Evolutionary conservation across 2,113 vertebrate species (phyloP).

Genomic region (Channa maculata): DNA sequence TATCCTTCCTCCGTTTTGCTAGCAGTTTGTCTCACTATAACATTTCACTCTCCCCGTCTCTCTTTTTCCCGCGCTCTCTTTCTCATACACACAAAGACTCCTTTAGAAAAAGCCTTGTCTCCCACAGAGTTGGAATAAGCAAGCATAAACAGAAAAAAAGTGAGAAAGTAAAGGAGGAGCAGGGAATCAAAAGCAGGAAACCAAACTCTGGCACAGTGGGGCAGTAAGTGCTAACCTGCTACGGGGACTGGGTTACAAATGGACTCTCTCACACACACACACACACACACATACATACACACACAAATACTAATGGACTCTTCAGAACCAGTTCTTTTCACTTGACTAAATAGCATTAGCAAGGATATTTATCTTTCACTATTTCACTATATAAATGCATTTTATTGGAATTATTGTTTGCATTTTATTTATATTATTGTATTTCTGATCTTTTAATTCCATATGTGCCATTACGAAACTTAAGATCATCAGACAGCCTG

Average conservation of each 20-base stretch:
- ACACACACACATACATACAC: constrained; percentile 33
- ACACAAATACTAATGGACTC: constrained; percentile 71
- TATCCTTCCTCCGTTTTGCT: constrained; percentile 59
- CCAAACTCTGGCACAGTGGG: constrained; percentile 68
- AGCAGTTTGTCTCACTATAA: constrained; percentile 44
- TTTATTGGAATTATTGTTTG: no score
- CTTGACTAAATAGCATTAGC: constrained; percentile 50
- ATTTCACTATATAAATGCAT: neutral
- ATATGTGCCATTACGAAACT: no score
- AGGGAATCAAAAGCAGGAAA: constrained; percentile 66
- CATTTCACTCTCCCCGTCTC: constrained; percentile 50
- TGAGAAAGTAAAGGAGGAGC: constrained; percentile 38
- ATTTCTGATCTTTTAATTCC: no score
- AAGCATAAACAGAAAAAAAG: constrained; percentile 41
- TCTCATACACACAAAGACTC: constrained; percentile 71
- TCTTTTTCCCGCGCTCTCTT: constrained; percentile 11
- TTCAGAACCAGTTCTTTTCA: constrained; percentile 59
- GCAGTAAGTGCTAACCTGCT: constrained; percentile 62
- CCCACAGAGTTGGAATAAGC: constrained; percentile 70
- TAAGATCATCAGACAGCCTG: no score
- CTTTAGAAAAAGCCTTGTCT: constrained; percentile 71
- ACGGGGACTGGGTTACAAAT: constrained; percentile 77
- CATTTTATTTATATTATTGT: no score
- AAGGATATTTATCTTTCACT: constrained; percentile 33
- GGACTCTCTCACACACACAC: constrained; percentile 26